These are phyloP conservation scores for Mormyrops boulengeri DNA, from an alignment of 2,797 vertebrate genomes.

Conservation along the genomic window DNA sequence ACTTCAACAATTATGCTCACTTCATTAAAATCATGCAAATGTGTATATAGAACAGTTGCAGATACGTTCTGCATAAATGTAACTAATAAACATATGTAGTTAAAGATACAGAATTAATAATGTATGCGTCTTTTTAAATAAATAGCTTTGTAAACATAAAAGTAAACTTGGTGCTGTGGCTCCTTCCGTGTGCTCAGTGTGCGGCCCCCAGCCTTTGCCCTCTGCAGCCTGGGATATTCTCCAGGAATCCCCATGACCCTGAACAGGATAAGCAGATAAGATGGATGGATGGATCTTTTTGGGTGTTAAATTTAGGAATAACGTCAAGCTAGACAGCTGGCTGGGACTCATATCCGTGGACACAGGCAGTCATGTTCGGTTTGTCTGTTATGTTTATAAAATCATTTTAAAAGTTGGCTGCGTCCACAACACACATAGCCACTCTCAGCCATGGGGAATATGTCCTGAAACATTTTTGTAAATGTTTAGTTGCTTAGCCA, in stretches of 20 bases:
- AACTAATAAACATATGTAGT: background rate
- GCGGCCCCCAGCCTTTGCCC: background rate
- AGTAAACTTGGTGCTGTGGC: background rate
- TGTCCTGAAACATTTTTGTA: background rate
- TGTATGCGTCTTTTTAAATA: background rate
- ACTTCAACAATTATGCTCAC: background rate
- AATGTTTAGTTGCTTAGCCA: background rate
- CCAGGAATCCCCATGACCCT: background rate
- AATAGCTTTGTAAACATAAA: background rate
- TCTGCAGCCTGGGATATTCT: background rate
- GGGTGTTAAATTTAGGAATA: background rate
- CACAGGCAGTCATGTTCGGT: background rate
- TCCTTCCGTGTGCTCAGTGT: background rate
- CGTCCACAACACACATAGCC: background rate
- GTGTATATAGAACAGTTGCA: background rate
- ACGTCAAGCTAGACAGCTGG: background rate
- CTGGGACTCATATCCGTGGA: background rate
- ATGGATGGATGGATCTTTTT: background rate
- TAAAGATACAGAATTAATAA: background rate
- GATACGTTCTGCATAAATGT: background rate
- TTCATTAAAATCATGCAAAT: background rate
- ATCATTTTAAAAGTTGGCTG: background rate
- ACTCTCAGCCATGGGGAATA: background rate
- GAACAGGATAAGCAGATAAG: constrained; percentile 1
- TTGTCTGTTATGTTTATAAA: background rate